Evolutionary conservation across 2,888 invertebrate genomes (phyloP).

Genomic region (Chrysopilus asiliformis): DNA sequence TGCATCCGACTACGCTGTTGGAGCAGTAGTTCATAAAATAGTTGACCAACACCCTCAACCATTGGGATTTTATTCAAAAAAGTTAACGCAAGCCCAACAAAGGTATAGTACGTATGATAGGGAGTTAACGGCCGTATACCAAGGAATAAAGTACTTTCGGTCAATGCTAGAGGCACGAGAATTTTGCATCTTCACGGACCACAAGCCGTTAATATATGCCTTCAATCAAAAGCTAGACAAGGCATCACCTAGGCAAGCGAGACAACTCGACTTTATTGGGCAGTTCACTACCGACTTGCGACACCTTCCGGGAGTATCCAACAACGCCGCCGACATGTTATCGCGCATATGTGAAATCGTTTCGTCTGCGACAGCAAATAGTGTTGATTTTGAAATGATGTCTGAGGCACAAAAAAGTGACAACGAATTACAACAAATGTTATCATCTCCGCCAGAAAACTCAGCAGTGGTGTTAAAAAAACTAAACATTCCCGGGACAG

Average conservation of each 20-base stretch:
- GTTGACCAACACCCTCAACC: constrained; percentile 21
- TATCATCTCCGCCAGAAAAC: neutral
- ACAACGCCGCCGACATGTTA: no score
- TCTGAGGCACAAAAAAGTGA: neutral
- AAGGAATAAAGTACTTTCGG: constrained; percentile 21
- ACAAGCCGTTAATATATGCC: constrained; percentile 20
- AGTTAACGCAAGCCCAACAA: constrained; percentile 21
- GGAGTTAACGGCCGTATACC: constrained; percentile 29
- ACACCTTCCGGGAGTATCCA: no score
- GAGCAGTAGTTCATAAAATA: constrained; percentile 27
- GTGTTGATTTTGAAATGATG: neutral
- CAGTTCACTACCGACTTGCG: constrained; percentile 5
- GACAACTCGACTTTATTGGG: constrained; percentile 16
- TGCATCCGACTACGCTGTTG: constrained; percentile 27
- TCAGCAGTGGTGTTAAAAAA: neutral
- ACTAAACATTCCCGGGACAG: neutral
- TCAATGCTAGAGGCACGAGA: constrained; percentile 15
- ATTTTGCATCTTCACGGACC: no score
- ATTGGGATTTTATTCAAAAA: constrained; percentile 27
- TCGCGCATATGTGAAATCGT: no score
- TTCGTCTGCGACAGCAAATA: no score
- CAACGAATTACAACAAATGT: neutral
- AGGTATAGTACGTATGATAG: constrained; percentile 27
- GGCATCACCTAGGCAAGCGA: constrained; percentile 23
- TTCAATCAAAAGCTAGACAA: constrained; percentile 22